These are phyloP conservation scores for Drosophila formosana DNA, from an alignment of 2,888 invertebrate genomes.

Conservation along the genomic window DNA sequence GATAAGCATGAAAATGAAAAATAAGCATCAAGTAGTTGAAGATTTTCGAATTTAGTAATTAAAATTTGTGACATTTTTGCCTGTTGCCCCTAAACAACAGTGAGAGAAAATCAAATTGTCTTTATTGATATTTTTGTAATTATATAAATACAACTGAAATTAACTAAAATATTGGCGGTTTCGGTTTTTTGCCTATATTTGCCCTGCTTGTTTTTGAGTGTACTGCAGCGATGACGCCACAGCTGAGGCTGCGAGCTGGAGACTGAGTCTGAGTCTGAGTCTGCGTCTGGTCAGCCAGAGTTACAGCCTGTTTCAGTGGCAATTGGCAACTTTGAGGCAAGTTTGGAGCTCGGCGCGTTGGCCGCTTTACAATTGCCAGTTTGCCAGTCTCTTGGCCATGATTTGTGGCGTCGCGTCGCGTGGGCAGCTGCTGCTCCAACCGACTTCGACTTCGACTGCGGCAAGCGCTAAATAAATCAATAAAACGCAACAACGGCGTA, in stretches of 20 bases:
- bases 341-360: constrained; percentile 47
- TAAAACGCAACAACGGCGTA: constrained; percentile 38
- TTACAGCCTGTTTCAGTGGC: constrained; percentile 17
- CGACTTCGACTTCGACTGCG: constrained; percentile 5
- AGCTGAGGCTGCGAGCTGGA: constrained; percentile 6
- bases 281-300: constrained; percentile 23
- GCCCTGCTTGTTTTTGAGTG: too few species aligned
- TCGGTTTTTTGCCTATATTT: too few species aligned
- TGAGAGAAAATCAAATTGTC: too few species aligned
- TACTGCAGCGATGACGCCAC: constrained; percentile 31
- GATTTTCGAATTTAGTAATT: too few species aligned
- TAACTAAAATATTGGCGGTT: too few species aligned
- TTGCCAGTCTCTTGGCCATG: constrained; percentile 66
- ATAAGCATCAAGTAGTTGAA: too few species aligned
- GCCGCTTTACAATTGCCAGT: constrained; percentile 46
- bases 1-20: too few species aligned
- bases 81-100: too few species aligned
- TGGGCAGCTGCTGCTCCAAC: constrained; percentile 42
- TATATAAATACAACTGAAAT: too few species aligned
- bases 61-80: too few species aligned
- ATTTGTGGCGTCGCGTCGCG: constrained; percentile 50
- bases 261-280: neutral
- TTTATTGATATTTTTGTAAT: too few species aligned
- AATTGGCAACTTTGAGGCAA: constrained; percentile 40
- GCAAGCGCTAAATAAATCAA: constrained; percentile 66